These are phyloP conservation scores for Agapornis canus DNA, from an alignment of 2,797 vertebrate species.

Conservation along the genomic window DNA sequence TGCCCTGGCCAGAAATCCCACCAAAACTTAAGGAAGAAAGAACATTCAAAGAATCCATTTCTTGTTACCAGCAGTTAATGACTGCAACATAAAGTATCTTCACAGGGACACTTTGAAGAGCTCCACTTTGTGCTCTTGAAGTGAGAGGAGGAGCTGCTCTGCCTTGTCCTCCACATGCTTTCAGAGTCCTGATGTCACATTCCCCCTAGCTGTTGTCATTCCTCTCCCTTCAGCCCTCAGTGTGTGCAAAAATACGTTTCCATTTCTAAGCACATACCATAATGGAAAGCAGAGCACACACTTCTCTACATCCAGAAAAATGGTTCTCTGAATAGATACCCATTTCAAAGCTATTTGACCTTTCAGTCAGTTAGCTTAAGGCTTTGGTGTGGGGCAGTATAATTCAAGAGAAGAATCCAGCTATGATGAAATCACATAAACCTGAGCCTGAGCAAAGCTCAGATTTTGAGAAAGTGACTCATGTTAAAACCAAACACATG, in stretches of 20 bases:
- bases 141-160: neutral
- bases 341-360: neutral
- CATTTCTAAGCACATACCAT: neutral
- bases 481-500: neutral
- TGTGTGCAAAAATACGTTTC: neutral
- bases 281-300: neutral
- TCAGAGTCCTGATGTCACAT: fast-evolving
- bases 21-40: neutral
- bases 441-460: neutral
- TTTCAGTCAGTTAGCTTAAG: neutral
- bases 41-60: neutral
- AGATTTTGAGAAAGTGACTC: neutral
- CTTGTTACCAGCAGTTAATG: neutral
- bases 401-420: neutral
- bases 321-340: neutral
- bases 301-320: neutral
- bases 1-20: neutral
- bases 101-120: neutral
- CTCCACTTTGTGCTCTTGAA: neutral
- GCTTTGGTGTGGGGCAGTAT: neutral
- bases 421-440: neutral
- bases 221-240: neutral
- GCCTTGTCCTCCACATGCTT: neutral
- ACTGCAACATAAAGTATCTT: neutral
- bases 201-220: neutral